These are phyloP conservation scores for Cryptoprocta ferox DNA, from an alignment of 2,797 vertebrate genomes.

Conservation along the genomic window DNA sequence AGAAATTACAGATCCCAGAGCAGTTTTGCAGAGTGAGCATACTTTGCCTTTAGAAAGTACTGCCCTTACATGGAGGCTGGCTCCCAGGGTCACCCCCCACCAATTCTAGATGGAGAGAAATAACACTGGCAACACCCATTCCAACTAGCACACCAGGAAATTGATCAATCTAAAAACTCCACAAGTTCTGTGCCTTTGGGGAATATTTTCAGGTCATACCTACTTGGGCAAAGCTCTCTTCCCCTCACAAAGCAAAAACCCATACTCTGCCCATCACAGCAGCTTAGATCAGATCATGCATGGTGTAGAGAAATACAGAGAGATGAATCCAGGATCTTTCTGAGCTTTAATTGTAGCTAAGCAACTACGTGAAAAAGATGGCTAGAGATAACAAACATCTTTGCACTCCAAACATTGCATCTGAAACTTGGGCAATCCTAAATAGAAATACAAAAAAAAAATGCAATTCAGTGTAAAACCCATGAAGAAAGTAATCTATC, in stretches of 20 bases:
- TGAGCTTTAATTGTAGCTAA: not conserved
- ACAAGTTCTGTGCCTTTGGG: not conserved
- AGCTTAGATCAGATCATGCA: not conserved
- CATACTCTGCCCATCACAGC: not conserved
- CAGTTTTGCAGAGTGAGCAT: not conserved
- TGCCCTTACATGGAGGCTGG: not conserved
- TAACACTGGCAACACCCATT: not conserved
- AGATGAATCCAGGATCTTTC: not conserved
- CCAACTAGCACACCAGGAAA: not conserved
- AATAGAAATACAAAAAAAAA: not conserved
- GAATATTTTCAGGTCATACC: not conserved
- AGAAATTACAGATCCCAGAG: not conserved
- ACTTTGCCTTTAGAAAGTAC: not conserved
- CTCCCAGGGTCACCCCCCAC: not conserved
- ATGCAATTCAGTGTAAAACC: not conserved
- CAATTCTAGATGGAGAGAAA: not conserved
- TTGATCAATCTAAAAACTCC: not conserved
- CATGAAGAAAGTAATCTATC: not conserved
- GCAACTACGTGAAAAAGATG: not conserved
- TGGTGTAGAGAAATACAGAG: not conserved
- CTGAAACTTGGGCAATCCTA: not conserved
- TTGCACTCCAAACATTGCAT: not conserved
- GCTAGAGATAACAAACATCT: not conserved
- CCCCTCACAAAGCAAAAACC: not conserved
- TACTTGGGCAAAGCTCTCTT: not conserved